Base-by-base conservation (phyloP, 2,797 vertebrate genomes). In the Stomatorhinus walkeri region DNA sequence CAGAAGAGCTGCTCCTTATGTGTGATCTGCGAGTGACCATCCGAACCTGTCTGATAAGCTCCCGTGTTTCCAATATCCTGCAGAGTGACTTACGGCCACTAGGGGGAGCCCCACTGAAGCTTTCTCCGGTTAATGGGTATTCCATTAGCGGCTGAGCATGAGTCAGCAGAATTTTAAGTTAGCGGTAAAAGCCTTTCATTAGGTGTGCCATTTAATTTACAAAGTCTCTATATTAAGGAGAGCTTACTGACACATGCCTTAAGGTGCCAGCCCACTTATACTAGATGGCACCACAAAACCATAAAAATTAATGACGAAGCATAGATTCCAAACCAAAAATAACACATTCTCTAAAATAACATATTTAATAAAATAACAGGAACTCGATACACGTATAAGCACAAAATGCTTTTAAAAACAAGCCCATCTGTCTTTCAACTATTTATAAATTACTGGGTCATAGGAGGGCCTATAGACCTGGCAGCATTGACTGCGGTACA, bases 321-420 rank as follows among this genome's bases (percentile, higher is more conserved):
- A 72, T 72, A 72, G 28, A 72, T 72, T 72, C 64, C 64, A 72
- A 72, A 72, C 28, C 28, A 72, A 72, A 72, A 72, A 72, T 72
- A 72, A 36, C 64, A 72, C 64, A 72, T 72, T 72, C 64, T 72
- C 64, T 72, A 72, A 72, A 72, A 72, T 72, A 72, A 72, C 24
- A 72, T 36, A 12, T 36, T 72, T 32, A 72, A 72, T 72, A 72
- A 72, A 72, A 72, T 72, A 72, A 36, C 28, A 72, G 64, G 64
- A 72, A 36, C 28, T 36, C 28, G 12, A 72, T 72, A 72, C 64
- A 72, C 4, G 64, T 72, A 72, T 36, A 32, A 72, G 12, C 36
- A 28, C 28, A 12, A 72, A 72, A 72, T 72, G 28, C 28, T 36
- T 36, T 72, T 14, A 72, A 36, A 72, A 72, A 72, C 64, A 36